Evolutionary conservation across 2,797 vertebrate genomes (phyloP), one percentile per base, ranked within the genome.

Genomic region (Sandelia bainsii): DNA sequence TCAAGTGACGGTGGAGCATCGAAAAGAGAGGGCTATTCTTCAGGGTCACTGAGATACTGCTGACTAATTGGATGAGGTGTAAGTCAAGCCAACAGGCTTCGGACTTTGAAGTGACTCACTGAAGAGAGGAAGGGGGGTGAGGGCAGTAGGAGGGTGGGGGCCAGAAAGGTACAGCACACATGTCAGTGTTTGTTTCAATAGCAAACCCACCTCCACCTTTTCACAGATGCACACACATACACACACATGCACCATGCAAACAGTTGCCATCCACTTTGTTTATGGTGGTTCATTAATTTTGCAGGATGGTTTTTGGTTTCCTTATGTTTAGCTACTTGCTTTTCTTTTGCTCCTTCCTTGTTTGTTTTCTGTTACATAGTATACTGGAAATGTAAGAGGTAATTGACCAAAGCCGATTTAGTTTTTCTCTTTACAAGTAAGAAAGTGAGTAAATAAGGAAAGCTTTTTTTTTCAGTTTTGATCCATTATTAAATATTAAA

Each of bases 51-150:
- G 92, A 95, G 95, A 96, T 96, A 95, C 96, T 93, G 88, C 70
- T n/a, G 84, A 94, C 95, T 98, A 98, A 98, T 97, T 97, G 96
- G 96, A 97, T 97, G 94, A 96, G 95, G 96, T 96, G 96, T 96
- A 98, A 96, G 94, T 94, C 93, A 93, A 97, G 93, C 95, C 96
- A 95, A 94, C 92, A 83, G 95, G 94, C 90, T 89, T 91, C 90
- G 59, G 91, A 94, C 96, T 96, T 96, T 96, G 95, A 96, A 96
- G 95, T 94, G 95, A 93, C 91, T 92, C 89, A 84, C 90, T 75
- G 83, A 91, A 88, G 82, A 83, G 0, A 87, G 57, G 66, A 60
- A 53, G 50, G 60, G 74, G 71, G 25, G 63, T 45, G 57, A 71
- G 27, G 64, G 19, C 22, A 8, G 14, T 3, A 2, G 37, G 37